Evolutionary conservation across 2,888 invertebrate species (phyloP).

Genomic region (Pasiphila rectangulata): DNA sequence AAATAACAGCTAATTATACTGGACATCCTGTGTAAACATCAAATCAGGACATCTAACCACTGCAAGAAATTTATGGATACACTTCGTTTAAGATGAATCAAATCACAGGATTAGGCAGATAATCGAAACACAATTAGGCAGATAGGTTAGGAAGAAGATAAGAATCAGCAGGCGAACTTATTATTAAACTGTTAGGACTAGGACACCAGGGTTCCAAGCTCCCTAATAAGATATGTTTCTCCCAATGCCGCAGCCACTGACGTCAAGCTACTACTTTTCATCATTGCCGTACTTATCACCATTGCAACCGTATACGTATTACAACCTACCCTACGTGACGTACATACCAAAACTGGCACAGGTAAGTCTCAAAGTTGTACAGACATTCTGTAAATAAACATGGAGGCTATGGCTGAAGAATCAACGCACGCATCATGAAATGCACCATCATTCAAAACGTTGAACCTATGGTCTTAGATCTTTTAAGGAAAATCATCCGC

Average conservation of each 20-base stretch:
- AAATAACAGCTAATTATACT: background rate
- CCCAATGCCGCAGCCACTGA: conserved; percentile 63
- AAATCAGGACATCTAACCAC: background rate
- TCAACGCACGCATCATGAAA: conserved; percentile 13
- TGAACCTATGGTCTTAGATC: no score
- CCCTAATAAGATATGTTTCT: conserved; percentile 30
- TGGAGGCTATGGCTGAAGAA: conserved; percentile 18
- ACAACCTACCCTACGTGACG: conserved; percentile 65
- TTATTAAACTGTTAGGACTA: no score
- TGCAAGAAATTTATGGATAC: no score
- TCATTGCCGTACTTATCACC: conserved; percentile 65
- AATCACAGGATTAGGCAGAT: no score
- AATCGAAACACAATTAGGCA: no score
- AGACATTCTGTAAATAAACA: conserved; percentile 34
- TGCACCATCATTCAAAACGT: no score
- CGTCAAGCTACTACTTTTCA: conserved; percentile 68
- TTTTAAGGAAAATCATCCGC: no score
- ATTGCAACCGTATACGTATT: conserved; percentile 58
- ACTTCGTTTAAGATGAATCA: no score
- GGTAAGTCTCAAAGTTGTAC: conserved; percentile 54
- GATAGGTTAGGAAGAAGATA: no score
- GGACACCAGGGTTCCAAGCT: no score
- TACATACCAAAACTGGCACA: conserved; percentile 70
- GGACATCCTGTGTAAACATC: background rate
- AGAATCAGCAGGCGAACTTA: no score